Evolutionary conservation across 2,888 invertebrate genomes (phyloP), one percentile per base, ranked within the genome.

Genomic region (Tetragonisca angustula): DNA sequence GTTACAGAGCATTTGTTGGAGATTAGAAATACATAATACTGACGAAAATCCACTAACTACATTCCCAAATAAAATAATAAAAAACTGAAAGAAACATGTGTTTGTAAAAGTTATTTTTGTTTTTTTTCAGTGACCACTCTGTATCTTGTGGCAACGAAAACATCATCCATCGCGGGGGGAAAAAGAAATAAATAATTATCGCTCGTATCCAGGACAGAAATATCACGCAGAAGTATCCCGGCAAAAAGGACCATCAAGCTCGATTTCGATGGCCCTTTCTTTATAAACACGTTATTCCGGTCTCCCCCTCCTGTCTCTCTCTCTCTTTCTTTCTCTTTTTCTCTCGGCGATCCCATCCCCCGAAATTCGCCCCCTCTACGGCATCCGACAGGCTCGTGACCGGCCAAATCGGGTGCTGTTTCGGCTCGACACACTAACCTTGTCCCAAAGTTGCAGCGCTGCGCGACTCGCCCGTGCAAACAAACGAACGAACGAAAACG

Each of bases 341-440:
- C 76, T 70, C 49, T 70, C 68, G 52, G 50, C 68, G n/a, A 56
- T 24, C 50, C 54, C 74, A 59, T 56, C 61, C 61, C 32, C 61
- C 49, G 9, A 3, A 19, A 6, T 9, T 24, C n/a, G 17, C 17
- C 56, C 68, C 68, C 79, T 61, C 65, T 24, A n/a, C 73, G 65
- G 17, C 19, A 13, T 19, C 27, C 72, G 36, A 36, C 72, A 43
- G 43, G 50, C 79, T 70, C 70, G 67, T 74, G 74, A 62, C 68
- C 50, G 84, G 87, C 85, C 88, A 83, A 89, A 86, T 83, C 87
- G 83, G 86, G 88, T 83, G 87, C 86, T 86, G 64, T 82, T 78
- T 87, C 85, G 59, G 77, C 76, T 79, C 92, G 92, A 90, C 92
- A 92, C 91, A 91, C 89, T 92, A 92, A 92, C 92, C 92, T 91